phyloP scores from a whole-genome alignment of 2,797 vertebrate species.

The Enteromius argenteus region DNA sequence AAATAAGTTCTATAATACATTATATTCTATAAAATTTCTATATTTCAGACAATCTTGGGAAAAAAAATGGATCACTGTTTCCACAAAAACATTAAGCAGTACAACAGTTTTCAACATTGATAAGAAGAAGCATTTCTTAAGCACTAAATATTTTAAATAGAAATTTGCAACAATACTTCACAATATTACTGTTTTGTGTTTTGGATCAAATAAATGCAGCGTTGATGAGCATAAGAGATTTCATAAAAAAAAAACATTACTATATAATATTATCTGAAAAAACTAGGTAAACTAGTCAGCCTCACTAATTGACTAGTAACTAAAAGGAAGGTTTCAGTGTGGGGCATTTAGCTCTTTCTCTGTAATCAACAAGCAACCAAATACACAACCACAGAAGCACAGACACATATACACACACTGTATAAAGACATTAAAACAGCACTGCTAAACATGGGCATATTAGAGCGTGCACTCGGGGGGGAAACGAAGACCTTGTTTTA shows the following conservation, averaged over 20 bases:
- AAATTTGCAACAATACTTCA: not conserved
- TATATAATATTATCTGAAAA: not conserved
- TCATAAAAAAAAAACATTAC: not conserved
- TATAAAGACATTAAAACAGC: slow-evolving; percentile 49
- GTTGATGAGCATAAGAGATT: not conserved
- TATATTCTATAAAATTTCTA: not conserved
- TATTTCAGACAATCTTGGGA: not conserved
- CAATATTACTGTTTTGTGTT: not conserved
- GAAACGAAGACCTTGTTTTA: slow-evolving; percentile 55
- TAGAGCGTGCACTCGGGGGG: slow-evolving; percentile 41
- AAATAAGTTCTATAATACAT: not conserved
- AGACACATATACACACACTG: slow-evolving; percentile 26
- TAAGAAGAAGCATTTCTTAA: not conserved
- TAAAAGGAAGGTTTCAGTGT: slow-evolving; percentile 20
- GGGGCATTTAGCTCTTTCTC: slow-evolving; percentile 13
- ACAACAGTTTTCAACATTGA: not conserved
- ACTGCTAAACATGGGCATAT: slow-evolving; percentile 47
- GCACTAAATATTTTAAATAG: not conserved
- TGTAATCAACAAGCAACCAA: slow-evolving; percentile 38
- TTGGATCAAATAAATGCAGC: not conserved
- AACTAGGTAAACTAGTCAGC: not conserved
- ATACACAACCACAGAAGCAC: not conserved
- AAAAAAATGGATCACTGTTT: not conserved
- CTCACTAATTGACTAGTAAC: not conserved
- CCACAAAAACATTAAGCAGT: not conserved